Evolutionary conservation across 2,113 vertebrate genomes (phyloP).

Genomic region (Baryphthengus martii): DNA sequence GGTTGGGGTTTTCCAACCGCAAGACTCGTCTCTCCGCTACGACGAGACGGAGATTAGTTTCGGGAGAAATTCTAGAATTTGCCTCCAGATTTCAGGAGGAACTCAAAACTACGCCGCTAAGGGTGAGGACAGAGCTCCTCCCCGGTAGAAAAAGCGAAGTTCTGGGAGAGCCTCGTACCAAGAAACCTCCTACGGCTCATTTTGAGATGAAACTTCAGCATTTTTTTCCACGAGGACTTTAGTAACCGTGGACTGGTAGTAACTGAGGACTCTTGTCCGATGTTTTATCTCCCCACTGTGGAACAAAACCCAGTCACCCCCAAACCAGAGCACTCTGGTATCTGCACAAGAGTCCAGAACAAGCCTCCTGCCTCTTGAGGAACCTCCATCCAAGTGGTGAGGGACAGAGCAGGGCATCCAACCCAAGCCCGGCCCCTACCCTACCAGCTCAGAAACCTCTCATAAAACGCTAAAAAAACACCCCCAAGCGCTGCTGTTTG

Average conservation of each 20-base stretch:
- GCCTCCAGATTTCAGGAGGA: not conserved
- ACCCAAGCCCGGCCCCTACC: not conserved
- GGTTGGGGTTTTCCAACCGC: not conserved
- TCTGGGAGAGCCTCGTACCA: not conserved
- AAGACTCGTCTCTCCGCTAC: not conserved
- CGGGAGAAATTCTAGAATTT: not conserved
- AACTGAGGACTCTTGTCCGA: not conserved
- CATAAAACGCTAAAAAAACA: not conserved
- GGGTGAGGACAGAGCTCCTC: not conserved
- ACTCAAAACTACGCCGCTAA: too few species aligned
- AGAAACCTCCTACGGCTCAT: not conserved
- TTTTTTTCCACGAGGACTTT: not conserved
- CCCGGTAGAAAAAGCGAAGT: not conserved
- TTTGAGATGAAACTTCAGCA: not conserved
- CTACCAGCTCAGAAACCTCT: not conserved
- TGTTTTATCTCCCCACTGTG: too few species aligned
- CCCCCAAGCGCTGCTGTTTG: accelerated
- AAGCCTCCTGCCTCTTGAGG: not conserved
- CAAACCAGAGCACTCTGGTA: accelerated
- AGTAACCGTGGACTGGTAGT: not conserved
- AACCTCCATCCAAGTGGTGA: too few species aligned
- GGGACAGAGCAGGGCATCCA: not conserved
- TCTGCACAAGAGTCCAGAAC: too few species aligned
- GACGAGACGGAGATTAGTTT: not conserved
- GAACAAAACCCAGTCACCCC: too few species aligned